These are phyloP conservation scores for Dromiciops gliroides DNA, from an alignment of 2,113 vertebrate species.

Conservation along the genomic window DNA sequence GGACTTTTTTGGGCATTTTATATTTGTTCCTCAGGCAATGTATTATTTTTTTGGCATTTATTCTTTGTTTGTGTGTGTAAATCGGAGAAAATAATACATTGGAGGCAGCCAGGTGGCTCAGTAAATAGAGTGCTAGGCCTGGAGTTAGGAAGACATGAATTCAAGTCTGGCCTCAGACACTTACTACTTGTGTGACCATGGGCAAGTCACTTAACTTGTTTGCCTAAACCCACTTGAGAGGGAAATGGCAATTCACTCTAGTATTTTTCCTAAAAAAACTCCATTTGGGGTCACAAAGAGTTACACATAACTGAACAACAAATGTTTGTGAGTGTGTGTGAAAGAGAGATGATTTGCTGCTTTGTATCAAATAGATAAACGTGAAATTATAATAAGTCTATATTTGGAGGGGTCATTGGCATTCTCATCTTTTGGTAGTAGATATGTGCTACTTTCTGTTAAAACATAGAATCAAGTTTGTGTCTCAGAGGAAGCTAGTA, in stretches of 20 bases:
- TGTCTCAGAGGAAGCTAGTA: too few relatives aligned
- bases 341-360: too few relatives aligned
- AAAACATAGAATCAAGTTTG: too few relatives aligned
- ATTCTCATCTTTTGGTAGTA: not conserved
- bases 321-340: not conserved
- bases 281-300: not conserved
- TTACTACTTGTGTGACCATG: not conserved
- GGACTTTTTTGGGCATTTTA: not conserved
- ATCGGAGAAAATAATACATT: not conserved
- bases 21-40: not conserved
- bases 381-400: not conserved
- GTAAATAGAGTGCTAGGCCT: not conserved
- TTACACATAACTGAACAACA: not conserved
- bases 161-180: not conserved
- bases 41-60: not conserved
- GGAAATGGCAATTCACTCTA: not conserved
- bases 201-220: not conserved
- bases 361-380: not conserved
- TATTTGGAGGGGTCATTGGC: not conserved
- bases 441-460: too few relatives aligned
- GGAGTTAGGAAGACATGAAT: not conserved
- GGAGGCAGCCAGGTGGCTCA: not conserved
- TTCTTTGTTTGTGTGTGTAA: not conserved
- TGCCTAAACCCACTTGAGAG: not conserved
- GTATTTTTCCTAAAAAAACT: not conserved